phyloP scores from a whole-genome alignment of 2,888 invertebrate genomes.

The Dorcus hopei region DNA sequence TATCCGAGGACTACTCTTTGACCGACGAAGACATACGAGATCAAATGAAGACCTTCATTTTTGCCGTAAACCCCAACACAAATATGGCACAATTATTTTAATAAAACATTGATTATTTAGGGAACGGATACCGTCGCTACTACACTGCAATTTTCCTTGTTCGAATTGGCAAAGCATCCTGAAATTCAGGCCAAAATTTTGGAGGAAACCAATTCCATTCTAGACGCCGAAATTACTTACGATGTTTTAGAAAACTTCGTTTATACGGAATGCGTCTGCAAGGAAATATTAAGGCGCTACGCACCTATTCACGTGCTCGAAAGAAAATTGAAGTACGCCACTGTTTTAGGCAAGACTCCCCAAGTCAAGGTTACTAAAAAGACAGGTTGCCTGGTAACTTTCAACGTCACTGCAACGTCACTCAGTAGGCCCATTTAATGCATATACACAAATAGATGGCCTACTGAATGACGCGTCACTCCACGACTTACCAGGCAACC shows the following conservation, averaged over 20 bases:
- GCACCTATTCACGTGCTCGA: slow-evolving; percentile 54
- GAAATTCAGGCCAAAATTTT: slow-evolving; percentile 9
- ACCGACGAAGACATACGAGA: slow-evolving; percentile 3
- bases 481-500: too few relatives aligned
- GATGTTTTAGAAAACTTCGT: slow-evolving; percentile 53
- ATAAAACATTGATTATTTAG: slow-evolving; percentile 4
- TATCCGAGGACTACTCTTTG: slow-evolving; percentile 9
- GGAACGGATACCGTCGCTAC: slow-evolving; percentile 13
- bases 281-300: slow-evolving; percentile 52
- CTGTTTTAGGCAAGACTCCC: not conserved
- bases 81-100: not conserved
- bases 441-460: too few relatives aligned
- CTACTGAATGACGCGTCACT: too few relatives aligned
- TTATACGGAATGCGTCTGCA: slow-evolving; percentile 54
- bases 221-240: slow-evolving; percentile 23
- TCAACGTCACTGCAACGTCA: too few relatives aligned
- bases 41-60: not conserved
- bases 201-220: slow-evolving; percentile 9
- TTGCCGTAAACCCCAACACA: not conserved
- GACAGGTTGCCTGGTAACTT: too few relatives aligned
- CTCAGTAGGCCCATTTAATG: too few relatives aligned
- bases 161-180: slow-evolving; percentile 9
- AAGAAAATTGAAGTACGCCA: slow-evolving; percentile 41
- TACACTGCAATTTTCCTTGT: slow-evolving; percentile 10
- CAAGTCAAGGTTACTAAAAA: too few relatives aligned